Evolutionary conservation across 1,140 invertebrate species (phyloP).

Genomic region (Bombus fervidus): DNA sequence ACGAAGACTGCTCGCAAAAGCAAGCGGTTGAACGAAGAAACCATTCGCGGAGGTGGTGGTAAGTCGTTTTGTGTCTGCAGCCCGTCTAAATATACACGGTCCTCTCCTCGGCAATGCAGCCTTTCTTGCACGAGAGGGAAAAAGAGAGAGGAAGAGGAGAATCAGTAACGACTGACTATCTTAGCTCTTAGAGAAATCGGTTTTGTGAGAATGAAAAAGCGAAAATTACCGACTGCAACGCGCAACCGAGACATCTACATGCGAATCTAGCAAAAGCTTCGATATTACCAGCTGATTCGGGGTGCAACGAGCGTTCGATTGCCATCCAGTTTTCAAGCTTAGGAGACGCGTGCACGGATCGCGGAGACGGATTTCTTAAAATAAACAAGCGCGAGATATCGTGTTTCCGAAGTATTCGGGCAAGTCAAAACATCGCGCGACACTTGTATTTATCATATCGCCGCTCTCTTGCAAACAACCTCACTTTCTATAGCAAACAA

Average conservation of each 20-base stretch:
- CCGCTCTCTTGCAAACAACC: constrained; percentile 1
- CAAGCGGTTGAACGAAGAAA: constrained; percentile 34
- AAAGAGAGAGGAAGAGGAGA: no score
- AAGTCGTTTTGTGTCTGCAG: constrained; percentile 78
- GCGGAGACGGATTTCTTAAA: constrained; percentile 45
- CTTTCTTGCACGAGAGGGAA: constrained; percentile 31
- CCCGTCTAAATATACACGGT: constrained; percentile 76
- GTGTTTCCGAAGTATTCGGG: constrained; percentile 50
- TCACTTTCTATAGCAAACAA: constrained; percentile 12
- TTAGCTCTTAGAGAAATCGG: constrained; percentile 54
- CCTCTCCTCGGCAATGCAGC: constrained; percentile 61
- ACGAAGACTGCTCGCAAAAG: constrained; percentile 15
- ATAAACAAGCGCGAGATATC: constrained; percentile 51
- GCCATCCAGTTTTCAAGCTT: not conserved
- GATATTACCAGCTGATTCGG: not conserved
- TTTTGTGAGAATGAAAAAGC: not conserved
- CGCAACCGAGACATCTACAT: no score
- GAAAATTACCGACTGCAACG: constrained; percentile 13
- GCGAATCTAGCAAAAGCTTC: no score
- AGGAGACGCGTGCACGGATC: constrained; percentile 12
- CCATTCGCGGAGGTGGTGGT: constrained; percentile 69
- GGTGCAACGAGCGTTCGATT: not conserved
- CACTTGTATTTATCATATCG: constrained; percentile 42
- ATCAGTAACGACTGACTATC: not conserved
- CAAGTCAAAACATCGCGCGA: constrained; percentile 49